A percentile compares a stretch with the other conserved stretches of the same genome.
phyloP scores from a whole-genome alignment of 2,113 vertebrate species.

The Chauna torquata region DNA sequence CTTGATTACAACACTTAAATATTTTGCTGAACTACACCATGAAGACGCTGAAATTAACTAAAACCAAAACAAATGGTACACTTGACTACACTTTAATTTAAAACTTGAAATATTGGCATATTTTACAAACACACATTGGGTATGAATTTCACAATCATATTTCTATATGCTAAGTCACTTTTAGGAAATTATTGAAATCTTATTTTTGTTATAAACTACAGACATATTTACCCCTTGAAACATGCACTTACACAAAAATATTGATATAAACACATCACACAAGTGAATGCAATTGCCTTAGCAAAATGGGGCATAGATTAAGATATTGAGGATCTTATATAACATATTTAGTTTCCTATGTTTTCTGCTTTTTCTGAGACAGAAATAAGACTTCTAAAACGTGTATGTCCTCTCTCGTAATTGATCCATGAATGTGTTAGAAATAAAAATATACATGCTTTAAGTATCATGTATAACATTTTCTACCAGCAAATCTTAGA shows the following conservation, averaged over 20 bases:
- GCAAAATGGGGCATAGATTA: neutral
- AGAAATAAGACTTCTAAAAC: neutral
- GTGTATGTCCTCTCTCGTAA: neutral
- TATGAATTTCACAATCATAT: neutral
- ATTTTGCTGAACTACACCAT: neutral
- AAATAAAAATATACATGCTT: neutral
- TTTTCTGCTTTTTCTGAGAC: neutral
- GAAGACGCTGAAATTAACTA: neutral
- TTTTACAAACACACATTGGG: neutral
- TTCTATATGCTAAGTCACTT: neutral
- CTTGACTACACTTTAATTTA: neutral
- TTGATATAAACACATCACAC: neutral
- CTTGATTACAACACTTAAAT: neutral
- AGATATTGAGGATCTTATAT: neutral
- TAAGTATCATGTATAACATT: neutral
- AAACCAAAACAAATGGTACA: neutral
- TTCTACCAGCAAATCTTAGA: neutral
- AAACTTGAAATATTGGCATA: neutral
- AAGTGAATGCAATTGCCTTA: neutral
- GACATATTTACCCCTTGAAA: neutral
- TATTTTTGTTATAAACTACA: neutral
- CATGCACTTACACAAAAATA: rapidly evolving
- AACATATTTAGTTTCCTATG: neutral
- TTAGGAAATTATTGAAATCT: neutral
- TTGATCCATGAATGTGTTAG: neutral